phyloP scores from a whole-genome alignment of 2,113 vertebrate species.

The Grammomys dolichurus region DNA sequence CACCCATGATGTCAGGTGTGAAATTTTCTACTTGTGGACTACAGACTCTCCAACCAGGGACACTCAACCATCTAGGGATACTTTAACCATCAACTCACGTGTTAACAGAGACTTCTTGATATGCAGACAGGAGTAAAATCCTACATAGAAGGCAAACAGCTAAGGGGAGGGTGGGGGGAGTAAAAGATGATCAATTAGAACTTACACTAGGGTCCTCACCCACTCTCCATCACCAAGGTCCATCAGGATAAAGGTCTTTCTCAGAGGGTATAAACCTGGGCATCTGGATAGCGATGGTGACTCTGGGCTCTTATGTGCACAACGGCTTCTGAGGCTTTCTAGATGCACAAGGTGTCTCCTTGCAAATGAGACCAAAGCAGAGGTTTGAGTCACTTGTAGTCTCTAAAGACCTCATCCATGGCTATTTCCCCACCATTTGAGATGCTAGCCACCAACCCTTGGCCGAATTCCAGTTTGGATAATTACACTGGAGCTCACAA shows the following conservation, averaged over 20 bases:
- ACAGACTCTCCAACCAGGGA: not conserved
- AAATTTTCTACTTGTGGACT: not conserved
- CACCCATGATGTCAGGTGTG: not conserved
- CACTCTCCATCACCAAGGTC: not conserved
- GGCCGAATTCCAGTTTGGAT: conserved; percentile 68
- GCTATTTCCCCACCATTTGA: conserved; percentile 32
- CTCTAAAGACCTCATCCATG: not conserved
- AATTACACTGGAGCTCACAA: conserved; percentile 54
- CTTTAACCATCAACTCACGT: not conserved
- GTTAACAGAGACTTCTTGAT: not conserved
- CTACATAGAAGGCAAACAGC: not conserved
- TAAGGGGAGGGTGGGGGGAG: not conserved
- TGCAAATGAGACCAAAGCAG: not conserved
- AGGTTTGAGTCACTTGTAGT: not conserved
- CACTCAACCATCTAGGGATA: not conserved
- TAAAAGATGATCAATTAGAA: not conserved
- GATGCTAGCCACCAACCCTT: conserved; percentile 48
- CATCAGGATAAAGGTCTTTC: not conserved
- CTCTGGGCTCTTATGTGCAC: not conserved
- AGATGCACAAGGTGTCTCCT: not conserved
- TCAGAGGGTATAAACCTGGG: not conserved
- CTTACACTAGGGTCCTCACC: not conserved
- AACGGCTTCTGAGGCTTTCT: not conserved
- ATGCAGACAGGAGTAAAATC: not conserved
- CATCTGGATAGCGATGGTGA: not conserved